Base-by-base conservation (phyloP, 2,888 invertebrate species). In the Torymus aiolomorphi region DNA sequence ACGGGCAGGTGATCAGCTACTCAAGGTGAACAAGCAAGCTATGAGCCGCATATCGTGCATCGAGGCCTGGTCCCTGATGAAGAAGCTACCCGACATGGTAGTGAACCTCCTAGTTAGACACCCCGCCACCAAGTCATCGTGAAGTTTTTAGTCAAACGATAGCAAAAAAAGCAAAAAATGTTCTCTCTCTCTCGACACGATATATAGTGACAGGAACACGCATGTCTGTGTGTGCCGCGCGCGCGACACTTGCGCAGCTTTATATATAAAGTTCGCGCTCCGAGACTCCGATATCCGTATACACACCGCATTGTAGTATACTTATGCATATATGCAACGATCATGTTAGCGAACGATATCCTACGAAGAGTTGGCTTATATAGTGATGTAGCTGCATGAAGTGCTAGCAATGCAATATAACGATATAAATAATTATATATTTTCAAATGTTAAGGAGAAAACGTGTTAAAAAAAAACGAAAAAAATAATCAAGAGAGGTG, bases 51-150 rank as follows among this genome's bases (percentile, higher is more conserved):
- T 97, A 93, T 95, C 97, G n/a, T 94, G 98, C 86, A 97, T 97
- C 84, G 97, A 97, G 91, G 97, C 97, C 74, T 98, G 98, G 98
- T 96, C 96, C 84, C 94, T 96, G 81, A 95, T 98, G 92, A 98
- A 98, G 91, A 95, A 96, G 87, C 91, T 98, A 83, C 95, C 96
- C 74, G 95, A 96, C 88, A 98, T 97, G 77, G 94, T 94, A 87
- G 95, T 97, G 83, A 93, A 93, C 82, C 91, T 96, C 83, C 91
- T 91, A 83, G 91, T 94, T 84, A 89, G 92, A 83, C 91, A 91
- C 83, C 91, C 91, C 84, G 90, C 90, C 87, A 88, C 87, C 81
- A 90, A 90, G 86, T 89, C 89, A 82, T 88, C 88, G 87, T 89
- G 85, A 89, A 88, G 83, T 73, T 61, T 51, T n/a, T 52, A 52